Evolutionary conservation across 2,113 vertebrate genomes (phyloP).

Genomic region (Ctenodactylus gundi): DNA sequence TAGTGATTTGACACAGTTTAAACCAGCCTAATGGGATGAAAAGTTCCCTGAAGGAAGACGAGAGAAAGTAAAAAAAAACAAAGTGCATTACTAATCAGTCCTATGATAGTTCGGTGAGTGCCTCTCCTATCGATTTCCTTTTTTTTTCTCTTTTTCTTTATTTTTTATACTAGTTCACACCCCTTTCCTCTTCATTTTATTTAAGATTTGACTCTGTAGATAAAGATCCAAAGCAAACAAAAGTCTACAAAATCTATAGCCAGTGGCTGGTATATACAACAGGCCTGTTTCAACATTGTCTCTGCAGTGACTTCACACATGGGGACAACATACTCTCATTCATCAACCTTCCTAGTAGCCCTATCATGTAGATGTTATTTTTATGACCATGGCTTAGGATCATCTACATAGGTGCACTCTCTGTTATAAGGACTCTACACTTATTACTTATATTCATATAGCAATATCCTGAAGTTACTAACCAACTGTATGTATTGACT

Average conservation of each 20-base stretch:
- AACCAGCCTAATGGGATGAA: neutral
- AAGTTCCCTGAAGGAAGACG: neutral
- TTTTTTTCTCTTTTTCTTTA: neutral
- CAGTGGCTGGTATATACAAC: accelerated
- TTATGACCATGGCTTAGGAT: accelerated
- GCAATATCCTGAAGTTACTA: neutral
- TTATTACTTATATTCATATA: neutral
- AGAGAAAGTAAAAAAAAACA: neutral
- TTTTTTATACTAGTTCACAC: neutral
- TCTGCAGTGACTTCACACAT: accelerated
- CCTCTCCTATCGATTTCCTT: neutral
- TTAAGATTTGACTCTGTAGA: neutral
- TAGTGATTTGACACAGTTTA: slow-evolving; percentile 9
- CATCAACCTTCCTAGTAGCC: accelerated
- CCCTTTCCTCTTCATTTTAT: neutral
- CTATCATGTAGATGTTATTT: accelerated
- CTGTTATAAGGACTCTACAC: neutral
- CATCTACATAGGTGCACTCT: accelerated
- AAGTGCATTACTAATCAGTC: neutral
- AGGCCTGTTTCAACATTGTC: neutral
- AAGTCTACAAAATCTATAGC: neutral
- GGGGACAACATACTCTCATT: accelerated
- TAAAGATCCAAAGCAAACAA: neutral
- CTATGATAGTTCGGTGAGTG: neutral
- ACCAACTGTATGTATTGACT: neutral